These are phyloP conservation scores for Plectrocnemia conspersa DNA, from an alignment of 1,140 invertebrate genomes.

Conservation along the genomic window DNA sequence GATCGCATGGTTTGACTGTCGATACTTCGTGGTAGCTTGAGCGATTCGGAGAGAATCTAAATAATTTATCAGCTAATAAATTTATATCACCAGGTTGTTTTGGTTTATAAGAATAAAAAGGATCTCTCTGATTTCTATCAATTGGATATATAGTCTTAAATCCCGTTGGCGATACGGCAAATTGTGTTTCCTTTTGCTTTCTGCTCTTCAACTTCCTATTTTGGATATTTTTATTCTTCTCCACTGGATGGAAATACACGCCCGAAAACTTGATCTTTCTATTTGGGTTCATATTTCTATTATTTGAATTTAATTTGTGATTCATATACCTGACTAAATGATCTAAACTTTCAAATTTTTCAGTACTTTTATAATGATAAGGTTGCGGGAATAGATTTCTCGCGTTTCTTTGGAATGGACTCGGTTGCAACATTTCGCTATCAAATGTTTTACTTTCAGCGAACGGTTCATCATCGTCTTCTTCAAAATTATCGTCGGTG, in stretches of 20 bases:
- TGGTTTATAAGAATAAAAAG: conserved; percentile 45
- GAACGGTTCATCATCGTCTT: not conserved
- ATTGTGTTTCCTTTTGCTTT: too few species aligned
- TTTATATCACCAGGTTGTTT: conserved; percentile 47
- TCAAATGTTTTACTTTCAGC: not conserved
- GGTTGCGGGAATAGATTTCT: conserved; percentile 36
- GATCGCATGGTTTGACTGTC: not conserved
- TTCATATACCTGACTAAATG: conserved; percentile 47
- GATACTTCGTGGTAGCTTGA: not conserved
- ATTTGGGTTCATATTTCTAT: conserved; percentile 36
- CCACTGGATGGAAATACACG: conserved; percentile 39
- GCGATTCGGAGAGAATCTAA: conserved; percentile 40
- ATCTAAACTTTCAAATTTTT: conserved; percentile 46
- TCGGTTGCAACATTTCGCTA: conserved; percentile 17
- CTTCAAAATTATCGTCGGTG: not conserved
- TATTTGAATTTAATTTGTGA: conserved; percentile 43
- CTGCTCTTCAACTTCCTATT: too few species aligned
- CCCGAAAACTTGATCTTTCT: conserved; percentile 44
- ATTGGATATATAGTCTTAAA: not conserved
- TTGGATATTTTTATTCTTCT: not conserved
- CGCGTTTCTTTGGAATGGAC: conserved; percentile 38
- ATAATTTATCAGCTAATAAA: conserved; percentile 44
- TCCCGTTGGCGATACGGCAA: not conserved
- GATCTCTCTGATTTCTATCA: conserved; percentile 35
- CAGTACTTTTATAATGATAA: conserved; percentile 45